Evolutionary conservation across 2,888 invertebrate species (phyloP), one percentile per base, ranked within the genome.

Genomic region (Nomada ruficornis): DNA sequence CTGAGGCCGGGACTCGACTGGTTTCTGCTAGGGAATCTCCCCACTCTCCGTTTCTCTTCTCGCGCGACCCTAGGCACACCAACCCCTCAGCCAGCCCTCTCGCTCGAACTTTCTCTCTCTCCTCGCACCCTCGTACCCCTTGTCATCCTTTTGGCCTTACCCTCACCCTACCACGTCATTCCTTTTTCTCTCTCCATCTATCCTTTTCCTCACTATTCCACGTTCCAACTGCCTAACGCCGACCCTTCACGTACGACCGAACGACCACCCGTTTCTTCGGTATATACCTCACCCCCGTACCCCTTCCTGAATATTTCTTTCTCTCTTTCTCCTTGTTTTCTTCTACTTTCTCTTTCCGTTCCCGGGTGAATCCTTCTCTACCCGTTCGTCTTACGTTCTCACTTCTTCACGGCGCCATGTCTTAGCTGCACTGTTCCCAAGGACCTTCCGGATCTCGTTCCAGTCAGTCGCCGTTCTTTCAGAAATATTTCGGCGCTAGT

Each of bases 1-100:
- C 92, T 91, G 90, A 91, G 90, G 91, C 92, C 92, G 90, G 90
- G 89, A 89, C 90, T 89, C 92, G 92, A 93, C 93, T 93, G 91
- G 89, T 90, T 91, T 90, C 89, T 88, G 88, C 88, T 81, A 84
- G 86, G 82, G 82, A 81, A 44, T 83, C 89, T 89, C 87, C 89
- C 90, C 89, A 88, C 89, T 86, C 89, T 65, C 79, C 77, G 68
- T 29, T 20, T 74, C 73, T 81, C 82, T 77, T 82, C 84, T 83
- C 84, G 78, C 81, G 80, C 85, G 82, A 84, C 87, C 82, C 83
- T 82, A 78, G 75, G 79, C 85, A 80, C 85, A 77, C 77, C 80
- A 82, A 76, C 77, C 82, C 79, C 83, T 76, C 74, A 77, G 5
- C 76, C 72, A 62, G 62, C 78, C 78, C 73, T 52, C 15, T 29